phyloP scores from a whole-genome alignment of 2,113 vertebrate species.

The Ranitomeya variabilis region DNA sequence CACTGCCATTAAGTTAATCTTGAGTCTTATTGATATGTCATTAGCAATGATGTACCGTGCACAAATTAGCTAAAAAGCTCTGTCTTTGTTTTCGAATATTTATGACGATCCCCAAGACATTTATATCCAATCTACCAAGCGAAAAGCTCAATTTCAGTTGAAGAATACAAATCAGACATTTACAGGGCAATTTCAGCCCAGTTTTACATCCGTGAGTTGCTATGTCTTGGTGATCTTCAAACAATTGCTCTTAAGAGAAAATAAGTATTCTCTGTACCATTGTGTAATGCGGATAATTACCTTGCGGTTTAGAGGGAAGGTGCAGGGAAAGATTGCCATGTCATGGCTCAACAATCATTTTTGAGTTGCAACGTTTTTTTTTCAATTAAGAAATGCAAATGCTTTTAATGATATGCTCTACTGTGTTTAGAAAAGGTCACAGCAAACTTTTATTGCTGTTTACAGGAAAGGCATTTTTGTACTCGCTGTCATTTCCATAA shows the following conservation, averaged over 20 bases:
- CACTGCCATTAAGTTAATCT: neutral
- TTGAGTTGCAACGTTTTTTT: conserved; percentile 49
- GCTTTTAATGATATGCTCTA: conserved; percentile 44
- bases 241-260: conserved; percentile 37
- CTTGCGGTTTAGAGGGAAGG: conserved; percentile 39
- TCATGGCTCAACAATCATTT: conserved; percentile 56
- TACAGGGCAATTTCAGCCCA: conserved; percentile 16
- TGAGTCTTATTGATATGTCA: neutral
- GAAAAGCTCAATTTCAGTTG: neutral
- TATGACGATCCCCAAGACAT: neutral
- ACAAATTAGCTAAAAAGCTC: neutral
- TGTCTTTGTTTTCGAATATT: neutral
- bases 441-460: conserved; percentile 54
- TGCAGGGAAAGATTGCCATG: conserved; percentile 30
- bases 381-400: conserved; percentile 59
- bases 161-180: conserved; percentile 19
- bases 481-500: conserved; percentile 48
- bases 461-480: conserved; percentile 54
- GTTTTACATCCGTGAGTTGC: conserved; percentile 22
- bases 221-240: conserved; percentile 32
- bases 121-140: neutral
- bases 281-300: conserved; percentile 53
- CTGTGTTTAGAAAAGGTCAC: conserved; percentile 48
- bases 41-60: neutral
- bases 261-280: conserved; percentile 28